Evolutionary conservation across 2,888 invertebrate species (phyloP), one percentile per base, ranked within the genome.

Genomic region (Drosophila merina): DNA sequence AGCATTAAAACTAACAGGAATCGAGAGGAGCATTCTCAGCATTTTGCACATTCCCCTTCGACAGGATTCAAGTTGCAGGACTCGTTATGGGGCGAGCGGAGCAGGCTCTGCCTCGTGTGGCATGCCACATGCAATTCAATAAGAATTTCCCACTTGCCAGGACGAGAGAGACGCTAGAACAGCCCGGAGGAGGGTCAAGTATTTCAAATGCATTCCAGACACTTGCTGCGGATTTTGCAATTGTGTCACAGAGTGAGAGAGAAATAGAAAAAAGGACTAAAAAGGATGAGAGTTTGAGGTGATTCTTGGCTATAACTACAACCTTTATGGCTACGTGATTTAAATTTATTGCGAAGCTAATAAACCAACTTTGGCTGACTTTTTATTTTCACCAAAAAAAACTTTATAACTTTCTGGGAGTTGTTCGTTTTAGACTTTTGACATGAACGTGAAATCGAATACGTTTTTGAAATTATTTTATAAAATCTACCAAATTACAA

Each of bases 1-100:
- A 79, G 83, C 79, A 82, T 67, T 76, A 57, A 79, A 76, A 72
- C 56, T 67, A 57, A 74, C 74, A 60, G 57, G 68, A 57, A 57
- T 33, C 38, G 30, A 36, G 57, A 48, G 51, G 47, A 63, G 56
- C 64, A 71, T 57, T 63, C 42, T 63, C 56, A 48, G 64, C 71
- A 64, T 71, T 63, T 54, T 57, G 42, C 71, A 70, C 69, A 70
- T 52, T 42, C 70, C 51, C 28, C 38, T 56, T 49, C 57, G 57
- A 57, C 40, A 42, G 63, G 63, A 63, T 33, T 5, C 51, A 47
- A 44, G 45, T 12, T 14, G 62, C 48, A 33, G 42, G 44, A 25
- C 44, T 8, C 25, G 25, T 5, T 25, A 25, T 44, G 44, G 44
- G 9, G 25, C 12, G 62, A 49, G 49, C 28, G 62, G 49, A 40